Evolutionary conservation across 2,113 vertebrate species (phyloP), one percentile per base, ranked within the genome.

Genomic region (Oreotragus oreotragus): DNA sequence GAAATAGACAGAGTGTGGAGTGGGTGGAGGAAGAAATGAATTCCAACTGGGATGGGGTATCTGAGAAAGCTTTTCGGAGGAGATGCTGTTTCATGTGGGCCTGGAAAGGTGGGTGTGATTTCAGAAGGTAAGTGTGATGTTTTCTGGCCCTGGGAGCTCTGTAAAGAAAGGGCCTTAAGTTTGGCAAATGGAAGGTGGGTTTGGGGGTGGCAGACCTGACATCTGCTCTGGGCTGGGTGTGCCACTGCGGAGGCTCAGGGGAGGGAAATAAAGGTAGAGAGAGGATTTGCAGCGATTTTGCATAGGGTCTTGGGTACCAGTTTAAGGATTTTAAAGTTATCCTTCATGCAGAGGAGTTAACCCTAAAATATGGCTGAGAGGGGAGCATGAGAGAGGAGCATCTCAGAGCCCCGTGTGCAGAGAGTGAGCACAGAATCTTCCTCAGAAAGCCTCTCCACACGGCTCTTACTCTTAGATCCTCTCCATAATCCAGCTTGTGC

Each of bases 331-430:
- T 77, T n/a, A 43, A 84, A 39, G 39, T 28, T 58, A n/a, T 84
- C 90, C 15, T 86, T 91, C 51, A 4, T 88, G n/a, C 45, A 64
- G 49, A 62, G 36, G 81, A 93, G n/a, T 77, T 93, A 58, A 89
- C 1, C 0, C 80, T 76, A 87, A 66, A 73, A 19, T 60, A 53
- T 39, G 49, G 47, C 77, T 55, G 76, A 76, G 14, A 23, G 55
- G 84, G 36, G 36, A 43, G 12, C 36, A 7, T 58, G 70, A 80
- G 14, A 23, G 51, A 84, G 73, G 39, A 1, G 43, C 28, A 4
- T 16, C 96, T 91, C 97, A 79, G 98, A 97, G 84, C 80, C 43
- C 36, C 9, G 3, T 84, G 76, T 91, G 58, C 88, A 94, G 25
- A 97, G 98, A 90, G 57, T 16, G 55, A 93, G 36, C 60, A 84